Conservation (phyloP, 2,888 invertebrate species). For the Hemithea aestivaria region DNA sequence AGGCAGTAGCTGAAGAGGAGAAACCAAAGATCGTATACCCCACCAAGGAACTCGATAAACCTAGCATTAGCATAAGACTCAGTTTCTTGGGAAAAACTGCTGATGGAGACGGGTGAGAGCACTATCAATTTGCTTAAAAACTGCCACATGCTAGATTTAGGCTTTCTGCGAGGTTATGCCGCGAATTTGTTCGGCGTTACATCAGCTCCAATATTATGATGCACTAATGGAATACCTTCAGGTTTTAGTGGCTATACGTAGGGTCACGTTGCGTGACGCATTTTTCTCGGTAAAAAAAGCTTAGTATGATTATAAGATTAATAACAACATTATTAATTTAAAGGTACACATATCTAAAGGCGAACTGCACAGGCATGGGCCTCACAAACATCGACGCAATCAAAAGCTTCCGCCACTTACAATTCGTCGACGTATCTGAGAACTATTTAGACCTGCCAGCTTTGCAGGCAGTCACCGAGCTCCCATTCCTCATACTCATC, state of each 20-base stretch:
- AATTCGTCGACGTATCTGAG: constrained; percentile 78
- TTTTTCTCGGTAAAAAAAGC: too few species aligned
- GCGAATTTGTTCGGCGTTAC: too few species aligned
- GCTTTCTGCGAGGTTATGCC: too few species aligned
- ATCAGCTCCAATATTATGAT: too few species aligned
- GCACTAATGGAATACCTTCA: too few species aligned
- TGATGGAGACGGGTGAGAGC: constrained; percentile 62
- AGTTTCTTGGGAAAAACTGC: constrained; percentile 68
- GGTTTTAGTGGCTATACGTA: too few species aligned
- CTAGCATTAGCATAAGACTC: constrained; percentile 57
- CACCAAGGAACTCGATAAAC: constrained; percentile 38
- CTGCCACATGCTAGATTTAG: too few species aligned
- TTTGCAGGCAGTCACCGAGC: constrained; percentile 65
- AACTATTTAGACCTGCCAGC: constrained; percentile 70
- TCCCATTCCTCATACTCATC: constrained; percentile 77
- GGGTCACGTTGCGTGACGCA: too few species aligned
- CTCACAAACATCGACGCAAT: constrained; percentile 76
- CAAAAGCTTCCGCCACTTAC: constrained; percentile 71
- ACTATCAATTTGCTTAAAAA: neutral
- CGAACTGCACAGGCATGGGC: constrained; percentile 64
- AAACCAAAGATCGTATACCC: constrained; percentile 27
- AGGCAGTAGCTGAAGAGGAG: constrained; percentile 6
- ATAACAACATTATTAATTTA: constrained; percentile 14
- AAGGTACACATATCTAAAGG: constrained; percentile 80
- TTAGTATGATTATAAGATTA: neutral